Conservation (phyloP, 2,888 invertebrate genomes). For the Mechanitis messenoides region DNA sequence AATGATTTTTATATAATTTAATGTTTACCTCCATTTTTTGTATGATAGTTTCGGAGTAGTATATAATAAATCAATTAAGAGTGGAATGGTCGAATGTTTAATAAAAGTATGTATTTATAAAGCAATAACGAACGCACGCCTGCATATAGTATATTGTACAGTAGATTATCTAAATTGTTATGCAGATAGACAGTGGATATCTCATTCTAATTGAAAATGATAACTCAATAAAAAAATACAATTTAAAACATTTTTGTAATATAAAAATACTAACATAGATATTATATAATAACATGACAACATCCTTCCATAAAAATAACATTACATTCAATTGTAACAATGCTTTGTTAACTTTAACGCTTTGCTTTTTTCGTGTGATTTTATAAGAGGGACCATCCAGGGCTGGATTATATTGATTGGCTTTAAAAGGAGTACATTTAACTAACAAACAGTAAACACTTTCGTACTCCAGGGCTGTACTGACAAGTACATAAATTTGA, state of each 20-base stretch:
- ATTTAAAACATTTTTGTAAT: slow-evolving; percentile 2
- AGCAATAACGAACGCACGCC: slow-evolving; percentile 48
- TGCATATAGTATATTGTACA: slow-evolving; percentile 36
- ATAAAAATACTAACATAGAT: too few relatives aligned
- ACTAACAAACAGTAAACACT: too few relatives aligned
- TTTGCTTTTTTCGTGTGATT: too few relatives aligned
- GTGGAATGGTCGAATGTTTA: slow-evolving; percentile 29
- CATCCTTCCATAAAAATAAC: too few relatives aligned
- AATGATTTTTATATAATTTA: slow-evolving; percentile 55
- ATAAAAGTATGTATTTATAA: slow-evolving; percentile 37
- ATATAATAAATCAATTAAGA: slow-evolving; percentile 45
- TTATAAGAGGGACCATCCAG: too few relatives aligned
- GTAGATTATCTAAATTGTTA: slow-evolving; percentile 35
- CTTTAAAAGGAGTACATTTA: too few relatives aligned
- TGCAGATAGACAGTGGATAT: slow-evolving; percentile 33
- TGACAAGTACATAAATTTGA: too few relatives aligned
- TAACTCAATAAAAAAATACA: not conserved
- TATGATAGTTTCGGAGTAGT: slow-evolving; percentile 55
- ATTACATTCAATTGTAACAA: too few relatives aligned
- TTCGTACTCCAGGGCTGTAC: too few relatives aligned
- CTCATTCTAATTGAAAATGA: not conserved
- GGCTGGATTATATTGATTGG: too few relatives aligned
- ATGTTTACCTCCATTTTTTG: slow-evolving; percentile 65
- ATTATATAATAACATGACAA: too few relatives aligned
- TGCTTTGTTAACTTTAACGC: too few relatives aligned